Base-by-base conservation (phyloP, 2,113 vertebrate species). In the Monopterus albus region DNA sequence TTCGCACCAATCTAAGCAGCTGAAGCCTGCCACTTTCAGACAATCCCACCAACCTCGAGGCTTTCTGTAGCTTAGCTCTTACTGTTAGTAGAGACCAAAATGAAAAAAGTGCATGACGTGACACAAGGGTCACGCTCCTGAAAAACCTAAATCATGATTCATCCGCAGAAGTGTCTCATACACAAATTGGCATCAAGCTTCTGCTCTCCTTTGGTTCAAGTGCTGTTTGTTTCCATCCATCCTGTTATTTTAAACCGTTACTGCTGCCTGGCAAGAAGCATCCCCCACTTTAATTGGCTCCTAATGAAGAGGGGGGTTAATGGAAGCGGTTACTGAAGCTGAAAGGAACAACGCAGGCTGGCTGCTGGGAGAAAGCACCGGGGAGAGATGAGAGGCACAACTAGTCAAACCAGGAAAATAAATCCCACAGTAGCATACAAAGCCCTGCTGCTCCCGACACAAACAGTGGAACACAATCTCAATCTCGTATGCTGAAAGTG, bases 241-340 rank as follows among this genome's bases (percentile, higher is more conserved):
- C 21, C 51, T 50, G 13, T 63, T 52, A 62, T 52, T 63, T 47
- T 25, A 55, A 31, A 52, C 40, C 59, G 21, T 51, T 20, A 31
- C 51, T 52, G 55, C 47, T 62, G 45, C 74, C 55, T 29, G 38
- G 39, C 68, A 56, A 45, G 40, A 58, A 72, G 50, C 35, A 33
- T 47, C 59, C 25, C 39, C n/a, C 67, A 14, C 62, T 81, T 79
- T 77, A 88, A 85, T 74, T 74, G 66, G 63, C 11, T 73, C 31
- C 50, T 75, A 72, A 69, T 65, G 64, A 72, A 73, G 23, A 72
- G 59, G 77, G 66, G 73, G 66, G 61, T 73, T 83, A 61, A 78
- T 58, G 63, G 35, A 73, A 43, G 23, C 11, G 55, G 43, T 69
- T 60, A 76, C 28, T 75, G 76, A 42, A 70, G 82, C 86, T 70